Evolutionary conservation across 2,797 vertebrate genomes (phyloP), one percentile per base, ranked within the genome.

Genomic region (Cryptoprocta ferox): DNA sequence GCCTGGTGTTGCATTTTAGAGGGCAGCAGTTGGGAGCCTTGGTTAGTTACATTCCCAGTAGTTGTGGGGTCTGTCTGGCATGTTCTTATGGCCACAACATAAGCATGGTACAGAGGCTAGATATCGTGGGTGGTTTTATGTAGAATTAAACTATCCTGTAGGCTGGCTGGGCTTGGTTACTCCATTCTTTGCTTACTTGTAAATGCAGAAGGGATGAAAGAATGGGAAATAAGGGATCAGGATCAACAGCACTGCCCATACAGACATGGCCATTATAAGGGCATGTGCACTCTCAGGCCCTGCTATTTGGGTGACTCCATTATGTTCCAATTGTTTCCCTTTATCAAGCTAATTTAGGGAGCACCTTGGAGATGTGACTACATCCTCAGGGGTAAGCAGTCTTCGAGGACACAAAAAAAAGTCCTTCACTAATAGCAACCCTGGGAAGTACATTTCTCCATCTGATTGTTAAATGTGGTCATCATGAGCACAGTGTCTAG

Each of bases 261-360:
- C 19, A 61, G 35, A 53, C 19, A 2, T 18, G 61, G 48, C 53
- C 59, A 21, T 32, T 11, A 4, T 4, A 3, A 8, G 21, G 19
- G 6, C 0, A 11, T 24, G 28, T 70, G 24, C 3, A 19, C 10
- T 39, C 70, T 10, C 0, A 0, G 12, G 7, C 30, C 14, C 45
- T 21, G 1, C 15, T 78, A 1, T 5, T 53, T 15, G 1, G 18
- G 26, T 28, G 12, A 0, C 6, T 68, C 37, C 21, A 6, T 42
- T 13, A 0, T 32, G 1, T 45, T 61, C 13, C 19, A 0, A 3
- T 59, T 32, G 21, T 30, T 81, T 73, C 26, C 28, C 2, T 71
- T 82, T 21, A 42, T 42, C 7, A 76, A 24, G 75, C 48, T 30
- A n/a, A 78, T 39, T 66, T n/a, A 73, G 26, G 39, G 19, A 15